Base-by-base conservation (phyloP, 2,888 invertebrate genomes). In the Plagiodera versicolora region DNA sequence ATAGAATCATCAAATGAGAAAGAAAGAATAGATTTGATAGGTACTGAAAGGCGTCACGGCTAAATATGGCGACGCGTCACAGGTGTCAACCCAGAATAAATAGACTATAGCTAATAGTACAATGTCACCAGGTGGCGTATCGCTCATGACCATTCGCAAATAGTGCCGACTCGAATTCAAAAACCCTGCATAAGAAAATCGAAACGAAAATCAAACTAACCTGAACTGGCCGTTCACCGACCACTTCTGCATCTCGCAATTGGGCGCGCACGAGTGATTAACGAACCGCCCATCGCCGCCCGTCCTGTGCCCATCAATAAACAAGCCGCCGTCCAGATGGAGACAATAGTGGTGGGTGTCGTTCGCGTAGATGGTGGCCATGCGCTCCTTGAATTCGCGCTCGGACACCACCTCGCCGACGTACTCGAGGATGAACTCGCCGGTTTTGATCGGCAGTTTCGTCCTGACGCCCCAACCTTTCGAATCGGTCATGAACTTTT, bases 181-280 rank as follows among this genome's bases (percentile, higher is more conserved):
- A n/a, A n/a, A n/a, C n/a, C n/a, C n/a, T n/a, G n/a, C n/a, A n/a
- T n/a, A n/a, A n/a, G n/a, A n/a, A n/a, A n/a, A n/a, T n/a, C n/a
- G n/a, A n/a, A n/a, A n/a, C n/a, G n/a, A n/a, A n/a, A n/a, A n/a
- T n/a, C n/a, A n/a, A n/a, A n/a, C n/a, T n/a, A n/a, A n/a, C n/a
- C n/a, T 84, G 71, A 94, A 96, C 58, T 95, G 86, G 0, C 98
- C 98, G 77, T 96, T 95, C 5, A 98, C 94, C 49, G 90, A 94
- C 98, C 98, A 99, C 81, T 98, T 98, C 81, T 98, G 98, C 93
- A 99, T 97, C 80, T 98, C 96, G 80, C 98, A 98, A 82, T 99
- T 99, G 14, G 99, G 98, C 64, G 93, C 89, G 81, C 99, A 99
- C 1, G 97, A 97, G 81, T 99, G 99, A 83, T 98, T 98, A 47